A percentile compares a stretch with the other conserved stretches of the same genome.
Conservation (phyloP, 1,140 invertebrate genomes). For the Cyclargus thomasi region DNA sequence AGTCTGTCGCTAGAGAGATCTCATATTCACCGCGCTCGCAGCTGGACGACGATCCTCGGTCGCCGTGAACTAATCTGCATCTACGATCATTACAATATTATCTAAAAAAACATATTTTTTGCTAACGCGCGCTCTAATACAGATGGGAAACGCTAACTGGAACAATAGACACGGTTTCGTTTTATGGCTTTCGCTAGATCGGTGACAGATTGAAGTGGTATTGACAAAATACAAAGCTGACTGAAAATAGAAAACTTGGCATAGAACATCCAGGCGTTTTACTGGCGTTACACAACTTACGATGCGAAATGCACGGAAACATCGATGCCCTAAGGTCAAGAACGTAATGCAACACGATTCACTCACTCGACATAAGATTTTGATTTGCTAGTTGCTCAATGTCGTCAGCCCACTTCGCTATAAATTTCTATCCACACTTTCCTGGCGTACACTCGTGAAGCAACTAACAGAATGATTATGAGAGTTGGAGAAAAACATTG, state of each 20-base stretch:
- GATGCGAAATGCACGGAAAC: conserved; percentile 42
- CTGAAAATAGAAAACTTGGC: conserved; percentile 47
- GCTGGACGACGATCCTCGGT: conserved; percentile 43
- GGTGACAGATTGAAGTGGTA: conserved; percentile 6
- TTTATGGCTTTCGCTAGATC: conserved; percentile 11
- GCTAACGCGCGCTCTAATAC: neutral
- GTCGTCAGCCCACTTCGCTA: neutral
- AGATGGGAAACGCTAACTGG: neutral
- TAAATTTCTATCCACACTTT: conserved; percentile 16
- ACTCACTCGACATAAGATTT: conserved; percentile 38
- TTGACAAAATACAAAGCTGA: conserved; percentile 17
- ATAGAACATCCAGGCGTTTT: conserved; percentile 45
- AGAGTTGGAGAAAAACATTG: conserved; percentile 49
- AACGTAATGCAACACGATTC: conserved; percentile 44
- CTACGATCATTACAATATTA: conserved; percentile 12
- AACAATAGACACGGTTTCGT: conserved; percentile 15
- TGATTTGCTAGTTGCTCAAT: conserved; percentile 5
- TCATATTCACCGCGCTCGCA: conserved; percentile 43
- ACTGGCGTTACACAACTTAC: conserved; percentile 68
- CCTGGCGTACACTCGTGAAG: conserved; percentile 24
- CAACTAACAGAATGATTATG: conserved; percentile 40
- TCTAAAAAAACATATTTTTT: neutral
- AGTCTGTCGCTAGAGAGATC: conserved; percentile 45
- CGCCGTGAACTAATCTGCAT: conserved; percentile 16
- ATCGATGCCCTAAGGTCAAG: conserved; percentile 64